Evolutionary conservation across 2,888 invertebrate genomes (phyloP), one percentile per base, ranked within the genome.

Genomic region (Drosophila macrospina): DNA sequence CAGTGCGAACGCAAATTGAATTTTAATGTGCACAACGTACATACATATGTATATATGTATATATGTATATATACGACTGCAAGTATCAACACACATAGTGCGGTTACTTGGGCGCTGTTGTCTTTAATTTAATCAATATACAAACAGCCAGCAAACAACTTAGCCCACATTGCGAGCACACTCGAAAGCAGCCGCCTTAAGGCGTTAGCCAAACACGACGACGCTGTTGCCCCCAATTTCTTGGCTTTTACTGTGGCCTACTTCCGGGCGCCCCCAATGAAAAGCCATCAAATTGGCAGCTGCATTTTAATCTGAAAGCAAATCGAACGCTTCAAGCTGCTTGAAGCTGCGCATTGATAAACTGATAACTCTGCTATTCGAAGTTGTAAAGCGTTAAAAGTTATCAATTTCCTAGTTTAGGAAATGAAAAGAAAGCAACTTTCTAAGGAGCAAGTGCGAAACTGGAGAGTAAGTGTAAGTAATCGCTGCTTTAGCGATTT

Each of bases 1-100:
- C 83, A 77, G 56, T 56, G 63, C 44, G 67, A 59, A 77, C 80
- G 71, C 67, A 80, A 85, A 82, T 82, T 85, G 83, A 82, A 83
- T 82, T 85, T 73, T 74, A 85, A 85, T 85, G 74, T 71, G 28
- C n/a, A 20, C 60, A 8, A 5, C 32, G 63, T 77, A 74, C n/a
- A n/a, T 71, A 66, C 69, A 65, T 65, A 70, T 54, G 10, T 37
- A 56, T 48, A 48, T 51, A 42, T 30, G 55, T n/a, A n/a, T n/a
- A 28, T 15, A 7, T 34, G 20, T 20, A 51, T 26, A 20, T 2
- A 20, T 20, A 20, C 20, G 20, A 15, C 51, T 37, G 28, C 51
- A 48, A 41, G 30, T n/a, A 26, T 24, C 24, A 36, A 15, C 24
- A 36, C 15, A 62, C 30, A 41, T 8, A 10, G 11, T 56, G 47